Conservation (phyloP, 1,140 invertebrate species). For the Melitaea cinxia region DNA sequence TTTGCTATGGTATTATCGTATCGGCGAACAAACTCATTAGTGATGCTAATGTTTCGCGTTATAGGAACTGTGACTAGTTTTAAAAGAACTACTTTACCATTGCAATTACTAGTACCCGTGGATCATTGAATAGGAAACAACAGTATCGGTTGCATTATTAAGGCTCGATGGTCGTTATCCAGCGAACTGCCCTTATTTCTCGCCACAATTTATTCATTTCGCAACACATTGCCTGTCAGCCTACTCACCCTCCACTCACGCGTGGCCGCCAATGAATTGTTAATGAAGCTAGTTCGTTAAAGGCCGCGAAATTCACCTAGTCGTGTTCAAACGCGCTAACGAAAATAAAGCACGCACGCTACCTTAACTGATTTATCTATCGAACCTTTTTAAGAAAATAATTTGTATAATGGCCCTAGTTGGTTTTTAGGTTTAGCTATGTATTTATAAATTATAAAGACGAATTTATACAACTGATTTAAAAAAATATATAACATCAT, state of each 20-base stretch:
- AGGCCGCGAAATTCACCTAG: constrained; percentile 71
- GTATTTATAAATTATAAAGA: not conserved
- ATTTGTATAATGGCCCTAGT: too few species aligned
- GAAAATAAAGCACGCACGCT: constrained; percentile 60
- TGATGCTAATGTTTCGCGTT: constrained; percentile 62
- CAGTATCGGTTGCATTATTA: constrained; percentile 64
- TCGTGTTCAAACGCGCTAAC: constrained; percentile 57
- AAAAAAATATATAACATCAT: too few species aligned
- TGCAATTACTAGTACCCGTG: not conserved
- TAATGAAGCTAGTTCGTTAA: constrained; percentile 71
- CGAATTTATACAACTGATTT: too few species aligned
- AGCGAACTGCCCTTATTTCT: constrained; percentile 78
- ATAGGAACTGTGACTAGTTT: constrained; percentile 43
- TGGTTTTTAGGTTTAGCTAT: too few species aligned
- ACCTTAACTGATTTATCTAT: constrained; percentile 39
- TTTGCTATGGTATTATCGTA: constrained; percentile 75
- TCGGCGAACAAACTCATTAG: constrained; percentile 63
- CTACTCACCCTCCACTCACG: constrained; percentile 63
- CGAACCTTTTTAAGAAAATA: constrained; percentile 40
- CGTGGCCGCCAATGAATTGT: constrained; percentile 69
- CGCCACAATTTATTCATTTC: constrained; percentile 80
- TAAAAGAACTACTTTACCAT: constrained; percentile 40
- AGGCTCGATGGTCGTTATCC: constrained; percentile 62
- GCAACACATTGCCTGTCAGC: constrained; percentile 76
- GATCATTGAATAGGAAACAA: constrained; percentile 37